Evolutionary conservation across 2,113 vertebrate genomes (phyloP), one percentile per base, ranked within the genome.

Genomic region (Eulemur rufifrons): DNA sequence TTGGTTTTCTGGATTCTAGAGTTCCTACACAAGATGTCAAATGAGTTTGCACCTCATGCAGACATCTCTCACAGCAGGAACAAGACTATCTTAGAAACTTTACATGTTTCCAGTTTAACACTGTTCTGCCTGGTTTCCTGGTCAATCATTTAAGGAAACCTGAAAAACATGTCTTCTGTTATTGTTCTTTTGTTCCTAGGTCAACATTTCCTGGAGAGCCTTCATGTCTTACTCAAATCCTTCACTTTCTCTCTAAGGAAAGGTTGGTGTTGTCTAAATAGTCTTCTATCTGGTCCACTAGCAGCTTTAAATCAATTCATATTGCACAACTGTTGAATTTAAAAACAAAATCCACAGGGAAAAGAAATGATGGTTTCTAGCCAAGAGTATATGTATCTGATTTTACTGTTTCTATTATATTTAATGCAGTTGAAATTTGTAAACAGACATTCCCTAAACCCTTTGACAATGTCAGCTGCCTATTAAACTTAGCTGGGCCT

Each of bases 1-100:
- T 95, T 93, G 94, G 80, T 69, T 98, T 96, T 92, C 1, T 42
- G 97, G 90, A 97, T 94, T 68, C 93, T 86, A 90, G 96, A 97
- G 68, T 88, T 94, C 78, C 73, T 50, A 47, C 45, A 69, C 81
- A 97, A 97, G 92, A 97, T 63, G 69, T 95, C 91, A 98, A 96
- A 97, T 64, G 89, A 50, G n/a, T 96, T 87, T 93, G 83, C 20
- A 94, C 64, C 34, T 93, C 84, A 50, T 86, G 61, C 50, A 87
- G 93, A 95, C 86, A 6, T 9, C 14, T 82, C 95, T 91, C 89
- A 89, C 95, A 97, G 95, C 82, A 95, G 96, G 93, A 37, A 64
- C 2, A 0, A 69, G 93, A 52, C 85, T 94, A 42, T 85, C 83
- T 94, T 76, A 34, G 64, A 95, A 68, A 66, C 15, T 76, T 50